These are phyloP conservation scores for Oncopeltus fasciatus DNA, from an alignment of 1,140 invertebrate species.

Conservation along the genomic window DNA sequence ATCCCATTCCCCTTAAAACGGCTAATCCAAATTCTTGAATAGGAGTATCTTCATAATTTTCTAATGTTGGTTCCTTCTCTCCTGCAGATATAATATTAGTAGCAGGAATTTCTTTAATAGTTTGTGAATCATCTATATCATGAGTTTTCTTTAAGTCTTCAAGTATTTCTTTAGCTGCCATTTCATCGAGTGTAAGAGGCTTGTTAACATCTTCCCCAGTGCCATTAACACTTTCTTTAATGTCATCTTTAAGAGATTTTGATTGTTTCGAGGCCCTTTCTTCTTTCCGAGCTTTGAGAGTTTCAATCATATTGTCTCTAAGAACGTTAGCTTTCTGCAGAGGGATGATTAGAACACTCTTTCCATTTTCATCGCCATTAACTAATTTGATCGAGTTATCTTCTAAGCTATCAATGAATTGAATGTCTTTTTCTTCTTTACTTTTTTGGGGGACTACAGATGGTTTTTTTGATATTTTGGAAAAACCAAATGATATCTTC, in stretches of 20 bases:
- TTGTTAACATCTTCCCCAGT: background rate
- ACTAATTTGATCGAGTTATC: conserved; percentile 48
- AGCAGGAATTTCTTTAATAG: conserved; percentile 34
- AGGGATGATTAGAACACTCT: conserved; percentile 22
- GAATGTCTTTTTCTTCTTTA: conserved; percentile 37
- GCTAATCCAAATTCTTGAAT: conserved; percentile 78
- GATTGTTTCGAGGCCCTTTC: background rate
- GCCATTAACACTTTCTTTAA: background rate
- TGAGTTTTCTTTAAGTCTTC: conserved; percentile 27
- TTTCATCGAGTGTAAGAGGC: conserved; percentile 33
- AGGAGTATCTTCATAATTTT: conserved; percentile 83
- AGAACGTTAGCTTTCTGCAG: conserved; percentile 12
- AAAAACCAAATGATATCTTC: conserved; percentile 50
- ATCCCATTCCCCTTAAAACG: conserved; percentile 89
- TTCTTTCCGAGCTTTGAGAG: conserved; percentile 12
- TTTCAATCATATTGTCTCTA: conserved; percentile 2
- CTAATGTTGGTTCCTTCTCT: conserved; percentile 52
- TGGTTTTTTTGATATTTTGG: conserved; percentile 31
- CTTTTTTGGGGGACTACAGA: conserved; percentile 20
- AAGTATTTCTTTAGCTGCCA: conserved; percentile 40
- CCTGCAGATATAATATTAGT: conserved; percentile 34
- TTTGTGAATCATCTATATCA: conserved; percentile 25
- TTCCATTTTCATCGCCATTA: conserved; percentile 16
- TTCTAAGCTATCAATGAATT: conserved; percentile 61
- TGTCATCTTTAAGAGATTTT: background rate